phyloP scores from a whole-genome alignment of 2,113 vertebrate genomes.

The Solea senegalensis region DNA sequence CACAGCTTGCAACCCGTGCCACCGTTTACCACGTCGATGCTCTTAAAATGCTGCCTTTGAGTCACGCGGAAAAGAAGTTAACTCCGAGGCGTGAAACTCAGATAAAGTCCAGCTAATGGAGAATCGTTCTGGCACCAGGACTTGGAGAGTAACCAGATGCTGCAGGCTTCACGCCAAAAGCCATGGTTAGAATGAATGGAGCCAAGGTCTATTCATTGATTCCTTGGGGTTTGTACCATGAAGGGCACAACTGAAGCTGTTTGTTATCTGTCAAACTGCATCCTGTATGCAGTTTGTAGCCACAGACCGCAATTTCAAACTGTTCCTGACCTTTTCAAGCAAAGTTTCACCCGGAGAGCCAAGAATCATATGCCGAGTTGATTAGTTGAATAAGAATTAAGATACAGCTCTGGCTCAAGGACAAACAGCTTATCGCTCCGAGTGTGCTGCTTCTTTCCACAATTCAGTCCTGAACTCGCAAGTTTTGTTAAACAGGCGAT shows the following conservation, averaged over 20 bases:
- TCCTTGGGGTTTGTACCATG: conserved; percentile 42
- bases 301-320: conserved; percentile 48
- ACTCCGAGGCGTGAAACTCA: conserved; percentile 1
- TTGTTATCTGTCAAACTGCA: conserved; percentile 61
- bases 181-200: conserved; percentile 42
- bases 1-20: background rate
- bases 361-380: conserved; percentile 38
- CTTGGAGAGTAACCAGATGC: conserved; percentile 40
- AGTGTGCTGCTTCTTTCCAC: background rate
- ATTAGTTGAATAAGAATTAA: conserved; percentile 53
- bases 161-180: conserved; percentile 47
- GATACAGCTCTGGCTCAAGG: conserved; percentile 22
- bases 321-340: conserved; percentile 56
- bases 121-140: conserved; percentile 10
- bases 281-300: conserved; percentile 42
- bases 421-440: conserved; percentile 16
- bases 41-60: conserved; percentile 16
- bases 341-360: conserved; percentile 36
- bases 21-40: conserved; percentile 25
- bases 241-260: conserved; percentile 55
- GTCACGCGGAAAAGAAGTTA: background rate
- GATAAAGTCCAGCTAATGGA: conserved; percentile 32
- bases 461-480: background rate
- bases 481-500: background rate
- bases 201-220: conserved; percentile 64